Base-by-base conservation (phyloP, 2,113 vertebrate genomes). In the Aramus guarauna region DNA sequence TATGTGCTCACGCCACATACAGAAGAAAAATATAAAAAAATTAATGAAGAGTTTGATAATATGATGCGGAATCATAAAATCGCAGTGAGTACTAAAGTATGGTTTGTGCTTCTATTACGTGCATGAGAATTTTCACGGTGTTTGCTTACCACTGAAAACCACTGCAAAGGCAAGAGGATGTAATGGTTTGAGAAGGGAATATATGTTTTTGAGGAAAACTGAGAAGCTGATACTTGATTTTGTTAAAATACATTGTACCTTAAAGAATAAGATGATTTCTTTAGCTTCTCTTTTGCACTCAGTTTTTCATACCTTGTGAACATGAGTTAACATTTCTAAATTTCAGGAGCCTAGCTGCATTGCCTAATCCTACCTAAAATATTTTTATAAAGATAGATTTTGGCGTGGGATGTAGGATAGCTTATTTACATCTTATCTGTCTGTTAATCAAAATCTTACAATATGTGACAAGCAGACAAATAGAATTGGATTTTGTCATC, bases 51-150 rank as follows among this genome's bases (percentile, higher is more conserved):
- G 97, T 99, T 99, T 99, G 99, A 99, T 99, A 99, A 99, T 99
- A 99, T 99, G 99, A 99, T 99, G 99, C 98, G 99, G 99, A 99
- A 99, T 99, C 99, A 99, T 99, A 99, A 99, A 99, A 99, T 99
- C 99, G 99, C 99, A 99, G 98, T 98, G 98, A 98, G 98, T 98
- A 98, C 98, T 95, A 96, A 97, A 97, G 98, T 97, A 97, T 98
- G 98, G 97, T 97, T 98, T 98, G 97, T 98, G 97, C 95, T 98
- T 97, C 97, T 97, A 81, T 97, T 96, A 96, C 82, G 45, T 98
- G 98, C 98, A 98, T 98, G 98, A 97, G 97, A 98, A 94, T 80
- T 92, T 88, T 96, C 92, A 88, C 63, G 41, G 96, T 88, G 64
- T 90, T 96, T 96, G 93, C 94, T 97, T 95, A 96, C 58, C 52